A percentile compares a stretch with the other conserved stretches of the same genome.
Conservation (phyloP, 2,797 vertebrate genomes). For the Eleutherodactylus coqui region DNA sequence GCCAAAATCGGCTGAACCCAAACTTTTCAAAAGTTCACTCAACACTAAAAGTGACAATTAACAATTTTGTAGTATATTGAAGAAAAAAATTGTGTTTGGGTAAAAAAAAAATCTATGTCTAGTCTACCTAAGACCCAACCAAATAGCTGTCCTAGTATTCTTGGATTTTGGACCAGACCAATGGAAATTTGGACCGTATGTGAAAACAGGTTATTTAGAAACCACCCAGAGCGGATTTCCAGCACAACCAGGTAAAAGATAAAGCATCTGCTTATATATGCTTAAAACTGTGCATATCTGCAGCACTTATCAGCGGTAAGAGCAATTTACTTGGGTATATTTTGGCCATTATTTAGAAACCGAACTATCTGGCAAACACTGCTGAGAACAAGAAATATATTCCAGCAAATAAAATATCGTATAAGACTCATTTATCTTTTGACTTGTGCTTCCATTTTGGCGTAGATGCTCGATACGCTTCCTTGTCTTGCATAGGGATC, state of each 20-base stretch:
- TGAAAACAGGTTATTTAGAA: not conserved
- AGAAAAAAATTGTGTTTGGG: not conserved
- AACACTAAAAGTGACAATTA: too few relatives aligned
- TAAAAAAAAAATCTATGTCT: not conserved
- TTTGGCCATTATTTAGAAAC: not conserved
- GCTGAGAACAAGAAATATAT: too few relatives aligned
- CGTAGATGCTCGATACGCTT: constrained; percentile 19
- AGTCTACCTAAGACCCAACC: not conserved
- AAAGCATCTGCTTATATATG: too few relatives aligned
- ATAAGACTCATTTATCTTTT: not conserved
- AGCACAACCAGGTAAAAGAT: too few relatives aligned
- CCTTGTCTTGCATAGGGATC: constrained; percentile 60
- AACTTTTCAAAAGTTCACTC: too few relatives aligned
- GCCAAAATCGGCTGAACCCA: too few relatives aligned
- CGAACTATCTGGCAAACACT: not conserved
- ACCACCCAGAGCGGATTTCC: too few relatives aligned
- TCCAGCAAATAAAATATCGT: too few relatives aligned
- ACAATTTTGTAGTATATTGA: too few relatives aligned
- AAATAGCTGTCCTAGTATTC: not conserved
- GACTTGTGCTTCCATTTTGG: constrained; percentile 21
- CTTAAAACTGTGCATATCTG: too few relatives aligned
- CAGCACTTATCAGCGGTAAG: too few relatives aligned
- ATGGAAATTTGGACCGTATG: not conserved
- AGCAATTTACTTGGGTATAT: too few relatives aligned
- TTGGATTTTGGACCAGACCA: not conserved